phyloP scores from a whole-genome alignment of 2,888 invertebrate genomes.

The Graphium colonna region DNA sequence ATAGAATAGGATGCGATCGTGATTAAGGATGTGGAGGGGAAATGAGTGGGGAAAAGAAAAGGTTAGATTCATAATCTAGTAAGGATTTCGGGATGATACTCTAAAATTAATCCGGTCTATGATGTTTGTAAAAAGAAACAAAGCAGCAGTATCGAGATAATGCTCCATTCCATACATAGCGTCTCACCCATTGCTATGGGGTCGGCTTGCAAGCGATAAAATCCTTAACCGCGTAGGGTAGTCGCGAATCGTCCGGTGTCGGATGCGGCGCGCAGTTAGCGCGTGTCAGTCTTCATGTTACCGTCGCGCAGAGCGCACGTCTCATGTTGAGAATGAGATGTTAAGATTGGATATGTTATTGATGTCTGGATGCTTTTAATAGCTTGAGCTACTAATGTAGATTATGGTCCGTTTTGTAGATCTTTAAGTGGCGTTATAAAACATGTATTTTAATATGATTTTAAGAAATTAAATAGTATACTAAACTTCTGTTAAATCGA shows the following conservation, averaged over 20 bases:
- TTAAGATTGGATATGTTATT: constrained; percentile 12
- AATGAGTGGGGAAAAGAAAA: no score
- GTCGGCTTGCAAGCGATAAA: constrained; percentile 40
- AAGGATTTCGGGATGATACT: no score
- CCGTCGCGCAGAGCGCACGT: constrained; percentile 36
- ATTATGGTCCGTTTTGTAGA: not conserved
- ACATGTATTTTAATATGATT: not conserved
- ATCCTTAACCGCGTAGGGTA: constrained; percentile 41
- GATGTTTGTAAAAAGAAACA: no score
- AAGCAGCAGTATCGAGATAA: constrained; percentile 24
- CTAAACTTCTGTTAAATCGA: no score
- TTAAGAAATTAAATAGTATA: not conserved
- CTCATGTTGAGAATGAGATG: constrained; percentile 31
- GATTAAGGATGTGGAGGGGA: no score
- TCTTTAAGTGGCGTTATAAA: no score
- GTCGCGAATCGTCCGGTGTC: constrained; percentile 39
- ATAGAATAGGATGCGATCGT: no score
- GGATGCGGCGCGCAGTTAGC: constrained; percentile 35
- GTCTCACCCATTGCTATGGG: constrained; percentile 49
- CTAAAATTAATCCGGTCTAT: no score
- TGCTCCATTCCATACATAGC: constrained; percentile 33
- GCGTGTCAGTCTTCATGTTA: constrained; percentile 53
- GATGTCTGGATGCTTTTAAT: not conserved
- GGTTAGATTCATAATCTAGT: no score
- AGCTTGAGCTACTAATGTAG: not conserved